Evolutionary conservation across 2,797 vertebrate species (phyloP), one percentile per base, ranked within the genome.

Genomic region (Lepus townsendii): DNA sequence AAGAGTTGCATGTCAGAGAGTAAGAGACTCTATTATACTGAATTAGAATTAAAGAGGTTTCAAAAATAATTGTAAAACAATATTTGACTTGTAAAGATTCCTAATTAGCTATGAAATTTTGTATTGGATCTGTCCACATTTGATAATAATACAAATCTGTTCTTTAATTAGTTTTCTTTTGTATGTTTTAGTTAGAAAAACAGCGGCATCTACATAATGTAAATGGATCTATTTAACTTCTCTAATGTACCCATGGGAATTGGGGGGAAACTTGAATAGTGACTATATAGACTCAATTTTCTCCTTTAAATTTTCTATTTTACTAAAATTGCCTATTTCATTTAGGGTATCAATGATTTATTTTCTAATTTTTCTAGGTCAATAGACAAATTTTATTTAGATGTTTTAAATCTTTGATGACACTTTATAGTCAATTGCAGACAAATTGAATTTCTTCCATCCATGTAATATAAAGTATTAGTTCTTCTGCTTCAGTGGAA

Each of bases 71-170:
- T 89, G 93, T 66, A 77, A 92, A 93, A 78, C 30, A 94, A 22
- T 93, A 92, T 91, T 96, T 89, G 35, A 79, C 68, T 91, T 93
- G 24, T 54, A 91, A 93, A 91, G 27, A 87, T 77, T 95, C 42
- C 62, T 91, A 78, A 96, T 89, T 84, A 95, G 54, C 38, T 71
- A 86, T 60, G 90, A 95, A 72, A 84, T 54, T 94, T 91, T 91
- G 11, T 52, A 78, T 54, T 76, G 50, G 1, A 19, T 93, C 38
- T 78, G 71, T 87, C n/a, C 68, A 68, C 35, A 94, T 54, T 83
- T 73, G 60, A 76, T 91, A 84, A 94, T 90, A 83, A 87, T 19
- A 20, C 17, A 88, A 50, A 85, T 92, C 38, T 92, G 30, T 52
- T 96, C 68, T 88, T 96, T 84, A 77, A 62, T 50, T 78, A 71